Percentiles rank a stretch among this genome's conserved stretches.
Evolutionary conservation across 2,113 vertebrate genomes (phyloP).

Genomic region (Austrofundulus limnaeus): DNA sequence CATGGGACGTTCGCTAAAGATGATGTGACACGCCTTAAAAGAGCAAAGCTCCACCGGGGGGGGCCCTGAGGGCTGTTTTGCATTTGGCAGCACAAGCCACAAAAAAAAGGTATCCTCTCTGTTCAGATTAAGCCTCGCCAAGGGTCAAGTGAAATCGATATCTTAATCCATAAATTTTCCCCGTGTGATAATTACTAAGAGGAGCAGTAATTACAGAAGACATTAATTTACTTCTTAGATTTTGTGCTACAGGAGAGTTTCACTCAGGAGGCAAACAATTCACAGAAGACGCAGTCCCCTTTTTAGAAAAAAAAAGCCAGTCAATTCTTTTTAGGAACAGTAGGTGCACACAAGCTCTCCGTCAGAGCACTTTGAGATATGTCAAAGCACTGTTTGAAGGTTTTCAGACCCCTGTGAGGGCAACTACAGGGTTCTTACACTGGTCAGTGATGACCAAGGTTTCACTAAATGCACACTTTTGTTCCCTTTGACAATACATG

Average conservation of each 20-base stretch:
- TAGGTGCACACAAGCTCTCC: constrained; percentile 44
- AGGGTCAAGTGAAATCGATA: constrained; percentile 81
- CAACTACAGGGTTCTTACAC: constrained; percentile 62
- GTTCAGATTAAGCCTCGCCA: constrained; percentile 67
- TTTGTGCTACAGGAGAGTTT: constrained; percentile 67
- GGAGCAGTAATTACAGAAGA: constrained; percentile 79
- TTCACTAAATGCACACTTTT: constrained; percentile 68
- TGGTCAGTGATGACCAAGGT: constrained; percentile 62
- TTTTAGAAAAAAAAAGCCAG: background rate
- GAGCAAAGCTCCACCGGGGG: constrained; percentile 49
- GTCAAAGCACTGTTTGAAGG: constrained; percentile 56
- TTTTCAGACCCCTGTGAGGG: constrained; percentile 63
- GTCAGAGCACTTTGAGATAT: constrained; percentile 60
- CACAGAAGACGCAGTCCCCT: constrained; percentile 55
- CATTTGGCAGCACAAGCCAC: constrained; percentile 59
- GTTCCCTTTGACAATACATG: constrained; percentile 58
- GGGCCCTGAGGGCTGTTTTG: constrained; percentile 53
- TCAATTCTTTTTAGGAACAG: constrained; percentile 58
- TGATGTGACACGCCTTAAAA: constrained; percentile 58
- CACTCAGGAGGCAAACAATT: constrained; percentile 62
- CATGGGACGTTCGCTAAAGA: constrained; percentile 66
- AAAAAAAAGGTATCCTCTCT: constrained; percentile 54
- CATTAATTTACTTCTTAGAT: constrained; percentile 79
- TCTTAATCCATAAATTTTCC: constrained; percentile 80
- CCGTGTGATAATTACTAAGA: constrained; percentile 74